Conservation (phyloP, 2,888 invertebrate genomes). For the Tyria jacobaeae region DNA sequence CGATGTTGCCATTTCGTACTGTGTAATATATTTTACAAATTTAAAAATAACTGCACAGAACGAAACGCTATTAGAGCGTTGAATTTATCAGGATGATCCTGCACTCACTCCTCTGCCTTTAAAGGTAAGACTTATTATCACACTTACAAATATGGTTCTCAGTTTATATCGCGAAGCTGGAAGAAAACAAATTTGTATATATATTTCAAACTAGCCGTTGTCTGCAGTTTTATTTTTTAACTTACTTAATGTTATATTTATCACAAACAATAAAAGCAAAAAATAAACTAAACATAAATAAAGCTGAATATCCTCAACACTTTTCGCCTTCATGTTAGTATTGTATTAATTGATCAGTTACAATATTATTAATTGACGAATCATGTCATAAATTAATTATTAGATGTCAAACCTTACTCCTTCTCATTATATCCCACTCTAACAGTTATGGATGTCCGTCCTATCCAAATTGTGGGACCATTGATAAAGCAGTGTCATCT, state of each 20-base stretch:
- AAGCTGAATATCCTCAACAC: too few relatives aligned
- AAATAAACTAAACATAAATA: too few relatives aligned
- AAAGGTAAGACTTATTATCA: too few relatives aligned
- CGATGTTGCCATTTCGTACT: constrained; percentile 34
- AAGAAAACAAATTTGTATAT: too few relatives aligned
- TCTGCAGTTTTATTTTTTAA: too few relatives aligned
- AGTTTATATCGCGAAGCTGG: too few relatives aligned
- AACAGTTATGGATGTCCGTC: not conserved
- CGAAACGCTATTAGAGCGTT: not conserved
- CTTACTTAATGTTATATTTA: too few relatives aligned
- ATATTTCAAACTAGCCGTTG: too few relatives aligned
- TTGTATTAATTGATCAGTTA: not conserved
- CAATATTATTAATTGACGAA: not conserved
- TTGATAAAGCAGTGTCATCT: not conserved
- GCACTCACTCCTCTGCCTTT: too few relatives aligned
- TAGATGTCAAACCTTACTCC: not conserved
- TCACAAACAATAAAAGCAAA: too few relatives aligned
- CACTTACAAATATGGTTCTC: too few relatives aligned
- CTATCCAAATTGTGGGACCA: not conserved
- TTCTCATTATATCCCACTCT: not conserved
- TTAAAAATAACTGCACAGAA: constrained; percentile 1
- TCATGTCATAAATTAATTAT: not conserved
- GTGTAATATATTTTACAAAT: not conserved
- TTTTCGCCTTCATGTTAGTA: too few relatives aligned
- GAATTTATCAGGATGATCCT: not conserved